Evolutionary conservation across 2,797 vertebrate species (phyloP).

Genomic region (Acipenser oxyrinchus): DNA sequence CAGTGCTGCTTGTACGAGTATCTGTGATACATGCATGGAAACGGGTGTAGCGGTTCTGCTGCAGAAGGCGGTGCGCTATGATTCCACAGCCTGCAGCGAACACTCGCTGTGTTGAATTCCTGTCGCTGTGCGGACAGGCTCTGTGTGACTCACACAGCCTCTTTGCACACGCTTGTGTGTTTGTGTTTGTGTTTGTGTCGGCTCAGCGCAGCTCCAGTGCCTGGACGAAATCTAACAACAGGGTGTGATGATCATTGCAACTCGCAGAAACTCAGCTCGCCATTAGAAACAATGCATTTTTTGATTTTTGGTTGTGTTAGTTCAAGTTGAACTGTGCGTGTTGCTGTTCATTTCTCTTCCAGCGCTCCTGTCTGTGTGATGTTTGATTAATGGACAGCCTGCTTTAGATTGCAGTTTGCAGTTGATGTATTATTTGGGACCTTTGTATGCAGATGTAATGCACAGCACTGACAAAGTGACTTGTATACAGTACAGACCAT

Average conservation of each 20-base stretch:
- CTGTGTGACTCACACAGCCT: too few relatives aligned
- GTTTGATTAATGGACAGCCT: neutral
- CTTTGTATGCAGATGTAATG: slow-evolving; percentile 16
- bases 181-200: too few relatives aligned
- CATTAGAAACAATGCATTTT: neutral
- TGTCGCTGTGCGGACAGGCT: too few relatives aligned
- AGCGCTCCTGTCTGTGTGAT: neutral
- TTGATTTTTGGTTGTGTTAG: neutral
- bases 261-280: neutral
- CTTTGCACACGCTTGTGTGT: too few relatives aligned
- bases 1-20: too few relatives aligned
- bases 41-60: too few relatives aligned
- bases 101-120: too few relatives aligned
- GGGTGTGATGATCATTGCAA: neutral
- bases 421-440: slow-evolving; percentile 14
- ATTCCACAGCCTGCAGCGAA: too few relatives aligned
- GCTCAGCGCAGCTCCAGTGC: neutral
- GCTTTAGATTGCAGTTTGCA: slow-evolving; percentile 20
- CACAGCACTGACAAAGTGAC: neutral
- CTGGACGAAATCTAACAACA: neutral
- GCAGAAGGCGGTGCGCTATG: too few relatives aligned
- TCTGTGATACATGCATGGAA: too few relatives aligned
- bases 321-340: neutral
- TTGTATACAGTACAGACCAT: too few relatives aligned
- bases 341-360: neutral